These are phyloP conservation scores for Cassiopea xamachana DNA, from an alignment of 30 jellyfish, hydroid and myxozoan species.

Conservation along the genomic window DNA sequence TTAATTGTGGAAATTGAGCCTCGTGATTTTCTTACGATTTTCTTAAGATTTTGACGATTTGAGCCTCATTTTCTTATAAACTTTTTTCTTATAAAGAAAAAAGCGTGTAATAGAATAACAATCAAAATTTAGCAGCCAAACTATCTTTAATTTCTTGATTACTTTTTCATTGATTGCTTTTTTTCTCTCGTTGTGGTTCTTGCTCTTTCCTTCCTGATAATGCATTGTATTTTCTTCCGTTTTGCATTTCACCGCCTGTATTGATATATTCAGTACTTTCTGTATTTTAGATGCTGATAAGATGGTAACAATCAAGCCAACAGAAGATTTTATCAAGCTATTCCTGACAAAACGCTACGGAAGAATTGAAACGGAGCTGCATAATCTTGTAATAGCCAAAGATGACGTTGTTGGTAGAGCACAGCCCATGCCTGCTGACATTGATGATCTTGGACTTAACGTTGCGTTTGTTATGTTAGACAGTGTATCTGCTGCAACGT, in stretches of 20 bases:
- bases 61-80: too few relatives aligned
- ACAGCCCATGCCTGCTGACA: background rate
- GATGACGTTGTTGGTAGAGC: conserved; percentile 5
- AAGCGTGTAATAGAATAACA: too few relatives aligned
- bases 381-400: conserved; percentile 17
- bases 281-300: conserved; percentile 5
- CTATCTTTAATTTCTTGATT: background rate
- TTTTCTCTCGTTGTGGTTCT: background rate
- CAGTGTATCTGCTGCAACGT: conserved; percentile 40
- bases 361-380: conserved; percentile 9
- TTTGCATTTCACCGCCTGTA: too few relatives aligned
- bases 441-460: conserved; percentile 30
- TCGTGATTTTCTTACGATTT: too few relatives aligned
- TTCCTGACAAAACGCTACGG: conserved; percentile 19
- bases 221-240: too few relatives aligned
- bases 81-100: too few relatives aligned
- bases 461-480: conserved; percentile 47
- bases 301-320: conserved; percentile 3
- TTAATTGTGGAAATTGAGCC: too few relatives aligned
- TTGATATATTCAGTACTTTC: background rate
- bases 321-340: conserved; percentile 31
- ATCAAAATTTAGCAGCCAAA: too few relatives aligned
- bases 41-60: too few relatives aligned
- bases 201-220: background rate
- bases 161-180: background rate